These are phyloP conservation scores for Ceratosolen fusciceps DNA, from an alignment of 1,140 invertebrate species.

Conservation along the genomic window DNA sequence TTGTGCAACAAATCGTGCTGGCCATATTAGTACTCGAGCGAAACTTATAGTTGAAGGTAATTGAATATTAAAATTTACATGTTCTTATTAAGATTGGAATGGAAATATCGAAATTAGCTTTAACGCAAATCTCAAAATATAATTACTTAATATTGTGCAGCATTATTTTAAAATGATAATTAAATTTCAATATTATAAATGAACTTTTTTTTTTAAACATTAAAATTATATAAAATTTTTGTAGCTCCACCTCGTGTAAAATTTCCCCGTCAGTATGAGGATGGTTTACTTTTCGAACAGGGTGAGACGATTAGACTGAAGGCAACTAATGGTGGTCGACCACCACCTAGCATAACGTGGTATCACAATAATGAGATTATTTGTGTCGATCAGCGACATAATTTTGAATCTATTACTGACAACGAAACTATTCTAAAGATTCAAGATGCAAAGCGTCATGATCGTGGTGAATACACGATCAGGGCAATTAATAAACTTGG, in stretches of 20 bases:
- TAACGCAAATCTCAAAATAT: no score
- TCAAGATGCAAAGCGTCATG: constrained; percentile 78
- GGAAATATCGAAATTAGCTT: background rate
- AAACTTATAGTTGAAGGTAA: constrained; percentile 80
- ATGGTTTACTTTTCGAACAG: constrained; percentile 89
- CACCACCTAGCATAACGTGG: constrained; percentile 87
- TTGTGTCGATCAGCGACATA: constrained; percentile 75
- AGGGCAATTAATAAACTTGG: constrained; percentile 86
- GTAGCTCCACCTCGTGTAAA: constrained; percentile 83
- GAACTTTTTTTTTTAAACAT: background rate
- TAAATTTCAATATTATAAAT: background rate
- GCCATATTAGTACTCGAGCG: constrained; percentile 82
- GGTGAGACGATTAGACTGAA: constrained; percentile 90
- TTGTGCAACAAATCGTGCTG: constrained; percentile 86
- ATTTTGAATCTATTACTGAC: constrained; percentile 77
- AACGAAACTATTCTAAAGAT: constrained; percentile 83
- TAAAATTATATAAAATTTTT: background rate
- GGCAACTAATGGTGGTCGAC: constrained; percentile 90
- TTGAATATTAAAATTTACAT: background rate
- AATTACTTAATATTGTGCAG: no score
- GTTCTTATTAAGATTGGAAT: no score
- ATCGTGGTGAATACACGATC: constrained; percentile 90
- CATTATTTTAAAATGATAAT: background rate
- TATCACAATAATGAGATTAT: constrained; percentile 86
- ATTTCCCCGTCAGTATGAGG: constrained; percentile 86